phyloP scores from a whole-genome alignment of 2,888 invertebrate species.

The Pachliopta kotzebuea region DNA sequence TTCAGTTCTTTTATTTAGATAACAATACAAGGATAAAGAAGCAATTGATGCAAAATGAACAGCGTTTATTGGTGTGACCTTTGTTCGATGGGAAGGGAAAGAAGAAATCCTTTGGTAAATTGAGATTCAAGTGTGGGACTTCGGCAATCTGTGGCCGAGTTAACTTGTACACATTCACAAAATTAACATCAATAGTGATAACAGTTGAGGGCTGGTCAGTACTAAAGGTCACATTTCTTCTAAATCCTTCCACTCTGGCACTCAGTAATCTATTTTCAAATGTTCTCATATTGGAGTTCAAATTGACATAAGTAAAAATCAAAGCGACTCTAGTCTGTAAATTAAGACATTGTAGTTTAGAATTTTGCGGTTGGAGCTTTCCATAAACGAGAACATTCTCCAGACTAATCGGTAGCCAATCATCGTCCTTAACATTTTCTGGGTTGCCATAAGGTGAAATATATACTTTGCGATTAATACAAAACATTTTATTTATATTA shows the following conservation, averaged over 20 bases:
- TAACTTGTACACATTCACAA: conserved; percentile 59
- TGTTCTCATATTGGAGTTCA: conserved; percentile 37
- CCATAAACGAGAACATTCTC: conserved; percentile 45
- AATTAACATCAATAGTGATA: conserved; percentile 58
- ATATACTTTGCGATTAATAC: conserved; percentile 40
- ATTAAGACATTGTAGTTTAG: conserved; percentile 57
- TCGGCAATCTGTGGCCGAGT: conserved; percentile 67
- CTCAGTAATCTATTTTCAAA: conserved; percentile 53
- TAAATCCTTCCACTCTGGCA: conserved; percentile 40
- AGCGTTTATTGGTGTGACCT: conserved; percentile 30
- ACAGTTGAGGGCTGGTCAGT: conserved; percentile 50
- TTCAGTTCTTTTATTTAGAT: conserved; percentile 68
- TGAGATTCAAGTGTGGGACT: conserved; percentile 83
- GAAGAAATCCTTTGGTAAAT: conserved; percentile 87
- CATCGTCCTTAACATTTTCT: conserved; percentile 44
- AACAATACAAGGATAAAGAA: conserved; percentile 31
- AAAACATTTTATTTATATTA: conserved; percentile 44
- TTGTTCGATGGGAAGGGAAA: conserved; percentile 81
- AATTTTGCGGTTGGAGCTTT: conserved; percentile 42
- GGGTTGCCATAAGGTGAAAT: conserved; percentile 67
- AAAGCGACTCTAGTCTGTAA: conserved; percentile 53
- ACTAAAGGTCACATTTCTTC: conserved; percentile 50
- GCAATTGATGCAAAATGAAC: conserved; percentile 34
- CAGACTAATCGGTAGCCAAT: conserved; percentile 51
- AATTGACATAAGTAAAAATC: conserved; percentile 50